A percentile compares a stretch with the other conserved stretches of the same genome.
Evolutionary conservation across 1,140 invertebrate genomes (phyloP).

Genomic region (Papilio helenus): DNA sequence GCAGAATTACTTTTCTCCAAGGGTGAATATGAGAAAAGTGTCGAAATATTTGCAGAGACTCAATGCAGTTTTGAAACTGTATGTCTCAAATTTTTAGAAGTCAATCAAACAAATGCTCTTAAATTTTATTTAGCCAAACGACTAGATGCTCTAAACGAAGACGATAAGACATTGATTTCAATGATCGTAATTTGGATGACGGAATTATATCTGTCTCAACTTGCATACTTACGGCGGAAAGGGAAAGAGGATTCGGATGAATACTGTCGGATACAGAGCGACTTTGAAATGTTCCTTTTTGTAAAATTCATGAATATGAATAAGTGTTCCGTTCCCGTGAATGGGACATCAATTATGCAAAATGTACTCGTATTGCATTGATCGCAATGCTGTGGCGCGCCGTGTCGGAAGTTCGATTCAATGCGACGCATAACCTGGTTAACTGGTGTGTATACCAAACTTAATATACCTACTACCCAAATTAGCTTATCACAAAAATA

Average conservation of each 20-base stretch:
- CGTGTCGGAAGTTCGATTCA: constrained; percentile 59
- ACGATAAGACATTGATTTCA: constrained; percentile 92
- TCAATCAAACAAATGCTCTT: constrained; percentile 92
- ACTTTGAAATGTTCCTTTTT: constrained; percentile 91
- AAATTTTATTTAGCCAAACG: constrained; percentile 93
- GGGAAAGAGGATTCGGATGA: constrained; percentile 83
- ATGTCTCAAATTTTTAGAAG: constrained; percentile 95
- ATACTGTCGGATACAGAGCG: constrained; percentile 89
- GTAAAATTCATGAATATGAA: constrained; percentile 82
- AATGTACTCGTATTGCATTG: constrained; percentile 75
- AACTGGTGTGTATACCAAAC: constrained; percentile 43
- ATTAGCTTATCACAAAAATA: not conserved
- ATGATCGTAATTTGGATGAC: constrained; percentile 97
- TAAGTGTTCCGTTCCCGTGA: constrained; percentile 74
- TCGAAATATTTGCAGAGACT: constrained; percentile 93
- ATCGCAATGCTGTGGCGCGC: constrained; percentile 55
- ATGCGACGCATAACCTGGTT: constrained; percentile 57
- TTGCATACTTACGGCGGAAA: constrained; percentile 87
- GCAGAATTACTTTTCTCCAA: constrained; percentile 94
- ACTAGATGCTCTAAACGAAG: constrained; percentile 81
- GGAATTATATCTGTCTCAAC: constrained; percentile 94
- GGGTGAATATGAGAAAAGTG: constrained; percentile 92
- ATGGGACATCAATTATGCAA: constrained; percentile 81
- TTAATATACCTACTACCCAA: constrained; percentile 1
- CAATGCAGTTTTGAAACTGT: constrained; percentile 97